phyloP scores from a whole-genome alignment of 2,113 vertebrate species.

The Ancistrus triradiatus region DNA sequence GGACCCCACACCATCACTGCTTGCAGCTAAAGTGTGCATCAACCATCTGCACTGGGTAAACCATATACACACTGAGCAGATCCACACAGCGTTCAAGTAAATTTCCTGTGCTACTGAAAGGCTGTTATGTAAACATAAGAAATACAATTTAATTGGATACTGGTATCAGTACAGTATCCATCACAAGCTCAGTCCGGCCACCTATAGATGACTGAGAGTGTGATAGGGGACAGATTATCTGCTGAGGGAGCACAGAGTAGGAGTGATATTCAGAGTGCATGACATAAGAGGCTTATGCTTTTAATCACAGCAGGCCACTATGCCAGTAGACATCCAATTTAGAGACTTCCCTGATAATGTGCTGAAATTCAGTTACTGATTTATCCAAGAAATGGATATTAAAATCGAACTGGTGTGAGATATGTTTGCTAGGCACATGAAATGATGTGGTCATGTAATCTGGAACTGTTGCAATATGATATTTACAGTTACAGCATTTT shows the following conservation, averaged over 20 bases:
- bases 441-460: no score
- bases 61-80: constrained; percentile 26
- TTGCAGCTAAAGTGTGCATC: constrained; percentile 96
- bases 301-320: constrained; percentile 64
- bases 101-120: constrained; percentile 6
- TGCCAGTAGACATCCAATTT: constrained; percentile 39
- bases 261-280: constrained; percentile 52
- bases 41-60: constrained; percentile 92
- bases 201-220: background rate
- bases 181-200: constrained; percentile 1
- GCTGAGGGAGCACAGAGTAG: constrained; percentile 34
- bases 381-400: no score
- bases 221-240: constrained; percentile 48
- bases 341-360: no score
- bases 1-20: constrained; percentile 83
- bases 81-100: background rate
- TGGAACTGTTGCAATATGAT: no score
- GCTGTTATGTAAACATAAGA: constrained; percentile 14
- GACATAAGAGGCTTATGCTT: constrained; percentile 66
- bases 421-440: no score
- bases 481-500: no score
- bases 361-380: no score
- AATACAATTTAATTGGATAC: background rate
- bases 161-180: constrained; percentile 16
- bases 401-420: no score